A percentile compares a stretch with the other conserved stretches of the same genome.
Evolutionary conservation across 30 jellyfish, hydroid and myxozoan species (phyloP).

Genomic region (Rhopilema esculentum): DNA sequence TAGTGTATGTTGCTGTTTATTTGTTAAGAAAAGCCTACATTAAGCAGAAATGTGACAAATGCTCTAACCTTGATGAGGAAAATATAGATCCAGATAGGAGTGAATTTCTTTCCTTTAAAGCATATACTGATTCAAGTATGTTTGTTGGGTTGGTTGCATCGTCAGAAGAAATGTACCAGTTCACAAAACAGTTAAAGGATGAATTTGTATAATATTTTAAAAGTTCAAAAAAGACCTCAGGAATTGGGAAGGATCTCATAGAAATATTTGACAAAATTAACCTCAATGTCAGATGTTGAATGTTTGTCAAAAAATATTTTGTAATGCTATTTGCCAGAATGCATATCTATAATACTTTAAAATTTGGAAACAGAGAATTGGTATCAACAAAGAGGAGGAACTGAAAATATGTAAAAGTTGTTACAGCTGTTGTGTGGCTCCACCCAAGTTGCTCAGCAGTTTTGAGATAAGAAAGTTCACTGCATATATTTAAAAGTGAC

Average conservation of each 20-base stretch:
- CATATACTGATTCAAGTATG: constrained; percentile 31
- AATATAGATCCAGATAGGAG: constrained; percentile 7
- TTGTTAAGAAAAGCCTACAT: background rate
- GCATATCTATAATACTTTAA: constrained; percentile 14
- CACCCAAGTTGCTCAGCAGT: too few relatives aligned
- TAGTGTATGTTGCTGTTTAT: constrained; percentile 39
- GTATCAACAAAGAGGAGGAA: constrained; percentile 13
- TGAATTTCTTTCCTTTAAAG: constrained; percentile 19
- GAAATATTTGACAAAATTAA: constrained; percentile 3
- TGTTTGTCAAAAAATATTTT: constrained; percentile 15
- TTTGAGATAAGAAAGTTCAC: too few relatives aligned
- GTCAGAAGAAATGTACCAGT: background rate
- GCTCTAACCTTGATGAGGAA: constrained; percentile 28
- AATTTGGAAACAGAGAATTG: constrained; percentile 29
- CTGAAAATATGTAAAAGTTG: constrained; percentile 13
- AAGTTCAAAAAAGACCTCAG: constrained; percentile 16
- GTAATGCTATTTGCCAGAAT: constrained; percentile 36
- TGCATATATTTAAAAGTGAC: too few relatives aligned
- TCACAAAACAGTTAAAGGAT: constrained; percentile 7
- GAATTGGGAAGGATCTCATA: constrained; percentile 14
- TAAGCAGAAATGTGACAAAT: constrained; percentile 14
- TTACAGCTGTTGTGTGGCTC: too few relatives aligned
- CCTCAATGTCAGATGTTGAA: background rate
- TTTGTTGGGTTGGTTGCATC: constrained; percentile 37
- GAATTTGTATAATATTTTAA: constrained; percentile 1